Conservation (phyloP, 2,888 invertebrate species). For the Portevinia maculata region DNA sequence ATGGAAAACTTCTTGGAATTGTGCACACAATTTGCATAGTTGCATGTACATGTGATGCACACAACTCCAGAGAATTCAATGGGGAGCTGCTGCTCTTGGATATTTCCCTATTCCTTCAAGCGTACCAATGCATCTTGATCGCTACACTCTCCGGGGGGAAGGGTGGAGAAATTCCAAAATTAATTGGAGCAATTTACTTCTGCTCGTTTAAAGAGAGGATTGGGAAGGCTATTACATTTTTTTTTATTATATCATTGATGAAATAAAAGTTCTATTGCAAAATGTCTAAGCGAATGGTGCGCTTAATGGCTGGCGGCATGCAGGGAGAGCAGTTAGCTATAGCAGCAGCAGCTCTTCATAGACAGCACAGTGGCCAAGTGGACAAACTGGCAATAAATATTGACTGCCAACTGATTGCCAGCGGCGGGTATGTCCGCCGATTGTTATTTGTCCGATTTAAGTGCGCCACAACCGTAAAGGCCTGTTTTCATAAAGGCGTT, state of each 20-base stretch:
- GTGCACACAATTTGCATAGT: constrained; percentile 45
- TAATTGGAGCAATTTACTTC: constrained; percentile 72
- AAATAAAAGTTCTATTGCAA: constrained; percentile 56
- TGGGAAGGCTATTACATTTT: constrained; percentile 1
- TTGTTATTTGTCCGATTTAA: constrained; percentile 46
- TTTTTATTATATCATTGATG: constrained; percentile 45
- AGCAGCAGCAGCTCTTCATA: constrained; percentile 23
- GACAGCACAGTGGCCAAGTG: constrained; percentile 29
- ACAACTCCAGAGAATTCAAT: background rate
- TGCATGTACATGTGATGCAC: constrained; percentile 14
- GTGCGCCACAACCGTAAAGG: constrained; percentile 19
- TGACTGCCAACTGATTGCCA: constrained; percentile 61
- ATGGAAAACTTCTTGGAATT: constrained; percentile 46
- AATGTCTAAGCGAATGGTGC: constrained; percentile 48
- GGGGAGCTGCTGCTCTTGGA: constrained; percentile 22
- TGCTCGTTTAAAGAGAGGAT: constrained; percentile 4
- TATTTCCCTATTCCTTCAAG: constrained; percentile 61
- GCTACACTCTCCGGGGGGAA: constrained; percentile 42
- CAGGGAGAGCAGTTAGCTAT: constrained; percentile 48
- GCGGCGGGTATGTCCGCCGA: constrained; percentile 39
- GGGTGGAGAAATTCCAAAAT: constrained; percentile 63
- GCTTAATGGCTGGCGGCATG: constrained; percentile 43
- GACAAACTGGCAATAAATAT: constrained; percentile 60
- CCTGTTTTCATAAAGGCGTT: background rate
- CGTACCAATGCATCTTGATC: constrained; percentile 24